Evolutionary conservation across 1,140 invertebrate genomes (phyloP), one percentile per base, ranked within the genome.

Genomic region (Bombyx mandarina): DNA sequence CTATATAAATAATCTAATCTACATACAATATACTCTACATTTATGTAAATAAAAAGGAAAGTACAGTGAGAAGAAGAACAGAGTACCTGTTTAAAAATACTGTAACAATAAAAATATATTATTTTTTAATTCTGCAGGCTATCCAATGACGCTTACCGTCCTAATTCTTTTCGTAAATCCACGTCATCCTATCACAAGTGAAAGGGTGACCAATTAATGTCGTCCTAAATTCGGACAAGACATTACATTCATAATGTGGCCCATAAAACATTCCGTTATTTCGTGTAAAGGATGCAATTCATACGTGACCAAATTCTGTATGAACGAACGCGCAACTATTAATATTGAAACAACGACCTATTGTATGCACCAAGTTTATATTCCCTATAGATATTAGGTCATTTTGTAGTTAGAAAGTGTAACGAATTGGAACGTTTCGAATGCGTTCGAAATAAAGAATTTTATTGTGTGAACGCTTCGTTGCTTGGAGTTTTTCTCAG

Each of bases 351-450:
- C 62, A 66, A 56, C 50, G 49, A 55, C 7, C 66, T 65, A 70
- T 72, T 62, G 66, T 72, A 64, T 67, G 65, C 67, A 62, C 49
- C 26, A 22, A 59, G 51, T 67, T 67, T 57, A 54, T 62, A 75
- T 69, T 68, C 70, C 69, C 70, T 56, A 56, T 64, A 66, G 73
- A 62, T 53, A 49, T 55, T 47, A 44, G 57, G 58, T 72, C 67
- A 71, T 71, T 75, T 71, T 65, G 73, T 69, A 51, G 67, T 73
- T 72, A 48, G 66, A 77, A 74, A 72, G 67, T 71, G 71, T 68
- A 71, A 55, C 52, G 45, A 56, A 64, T 68, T 50, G 56, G 57
- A 60, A 57, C 54, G 47, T 3, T 35, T 35, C 26, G 1, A 35
- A 35, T 35, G 26, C 26, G 26, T 35, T 35, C 26, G 26, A 35